Evolutionary conservation across 2,797 vertebrate genomes (phyloP).

Genomic region (Vultur gryphus): DNA sequence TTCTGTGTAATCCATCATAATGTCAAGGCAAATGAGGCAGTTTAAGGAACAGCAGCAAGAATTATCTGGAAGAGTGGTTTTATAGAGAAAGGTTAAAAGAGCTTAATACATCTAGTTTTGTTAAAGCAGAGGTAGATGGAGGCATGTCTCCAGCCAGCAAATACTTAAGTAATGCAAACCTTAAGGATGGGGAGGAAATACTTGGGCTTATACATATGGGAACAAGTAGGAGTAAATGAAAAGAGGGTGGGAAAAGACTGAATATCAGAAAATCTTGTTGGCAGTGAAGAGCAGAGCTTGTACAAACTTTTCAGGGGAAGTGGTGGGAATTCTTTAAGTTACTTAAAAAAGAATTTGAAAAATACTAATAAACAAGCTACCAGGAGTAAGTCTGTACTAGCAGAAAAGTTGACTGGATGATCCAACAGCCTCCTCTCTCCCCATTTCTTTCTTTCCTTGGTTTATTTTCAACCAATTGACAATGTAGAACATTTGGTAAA

Average conservation of each 20-base stretch:
- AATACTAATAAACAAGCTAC: neutral
- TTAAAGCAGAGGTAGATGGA: neutral
- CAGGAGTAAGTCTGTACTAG: neutral
- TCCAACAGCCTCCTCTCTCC: neutral
- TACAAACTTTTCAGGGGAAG: neutral
- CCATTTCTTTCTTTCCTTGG: neutral
- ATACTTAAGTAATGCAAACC: conserved; percentile 19
- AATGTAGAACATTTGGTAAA: neutral
- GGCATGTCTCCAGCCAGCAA: neutral
- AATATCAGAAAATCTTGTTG: neutral
- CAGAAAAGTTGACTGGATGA: neutral
- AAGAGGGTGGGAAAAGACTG: neutral
- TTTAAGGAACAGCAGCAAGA: neutral
- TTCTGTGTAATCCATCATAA: conserved; percentile 14
- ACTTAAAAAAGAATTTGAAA: neutral
- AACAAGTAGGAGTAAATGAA: conserved; percentile 17
- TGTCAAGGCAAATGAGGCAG: neutral
- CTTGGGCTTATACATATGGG: neutral
- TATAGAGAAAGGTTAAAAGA: conserved; percentile 20
- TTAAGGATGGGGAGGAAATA: neutral
- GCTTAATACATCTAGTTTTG: neutral
- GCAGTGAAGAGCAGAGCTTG: neutral
- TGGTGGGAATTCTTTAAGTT: neutral
- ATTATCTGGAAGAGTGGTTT: conserved; percentile 16
- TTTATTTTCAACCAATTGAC: neutral